Base-by-base conservation (phyloP, 2,888 invertebrate species). In the Acanthosepion esculentum region DNA sequence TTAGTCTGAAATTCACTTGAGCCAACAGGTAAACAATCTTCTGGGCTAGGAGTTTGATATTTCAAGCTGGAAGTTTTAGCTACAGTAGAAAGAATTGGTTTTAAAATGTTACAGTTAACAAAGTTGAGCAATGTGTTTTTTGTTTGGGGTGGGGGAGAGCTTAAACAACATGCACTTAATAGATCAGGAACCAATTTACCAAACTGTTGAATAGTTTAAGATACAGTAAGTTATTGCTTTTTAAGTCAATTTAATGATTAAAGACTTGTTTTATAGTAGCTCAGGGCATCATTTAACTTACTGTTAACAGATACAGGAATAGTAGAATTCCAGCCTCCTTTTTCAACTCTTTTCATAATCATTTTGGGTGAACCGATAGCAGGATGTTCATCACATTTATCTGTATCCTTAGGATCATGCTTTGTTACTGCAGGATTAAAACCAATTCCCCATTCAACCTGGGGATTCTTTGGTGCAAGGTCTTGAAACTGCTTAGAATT, bases 371-470 rank as follows among this genome's bases (percentile, higher is more conserved):
- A 93, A 12, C n/a, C n/a, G 18, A 50, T 20, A 29, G n/a, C n/a
- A n/a, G 48, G 10, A 93, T 53, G 48, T 1, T 92, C 92, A 18
- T 92, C 92, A 33, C 92, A 92, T 33, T 92, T 93, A 12, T 93
- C 93, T 41, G 53, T 1, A 48, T 93, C 93, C 26, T n/a, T 93
- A 18, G 48, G 50, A 53, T 93, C 93, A 93, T 50, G 53, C 12
- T 93, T 93, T 15, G 78, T 78, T 20, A 48, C 53, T 10, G 50
- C 48, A 8, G 93, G 53, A 93, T 53, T 93, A 48, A 93, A 93
- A 53, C 93, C 93, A 29, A 93, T 48, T 10, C 93, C 93, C 93
- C 93, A 93, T n/a, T 93, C 93, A 48, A 93, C n/a, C 93, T 93
- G 93, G 48, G 93, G 48, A 48, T 53, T 48, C n/a, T 50, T 93